Evolutionary conservation across 2,888 invertebrate genomes (phyloP).

Genomic region (Abscondita cerata): DNA sequence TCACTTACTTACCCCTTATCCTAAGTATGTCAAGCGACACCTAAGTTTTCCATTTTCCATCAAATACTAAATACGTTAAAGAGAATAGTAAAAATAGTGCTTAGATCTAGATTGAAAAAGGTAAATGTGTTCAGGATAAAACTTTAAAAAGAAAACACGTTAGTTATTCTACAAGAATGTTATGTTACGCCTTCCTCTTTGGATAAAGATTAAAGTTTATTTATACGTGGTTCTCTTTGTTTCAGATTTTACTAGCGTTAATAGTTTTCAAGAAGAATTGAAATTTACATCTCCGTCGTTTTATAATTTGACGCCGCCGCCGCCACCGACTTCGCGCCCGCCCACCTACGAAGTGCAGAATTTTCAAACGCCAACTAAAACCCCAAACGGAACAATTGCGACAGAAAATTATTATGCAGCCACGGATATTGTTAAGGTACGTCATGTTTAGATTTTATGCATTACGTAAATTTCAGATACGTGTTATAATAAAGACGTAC

Average conservation of each 20-base stretch:
- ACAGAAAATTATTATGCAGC: constrained; percentile 77
- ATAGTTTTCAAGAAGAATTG: constrained; percentile 64
- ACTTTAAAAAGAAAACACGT: too few relatives aligned
- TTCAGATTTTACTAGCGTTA: constrained; percentile 64
- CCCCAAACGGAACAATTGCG: constrained; percentile 32
- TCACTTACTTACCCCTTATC: too few relatives aligned
- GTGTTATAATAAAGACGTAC: neutral
- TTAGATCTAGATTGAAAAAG: too few relatives aligned
- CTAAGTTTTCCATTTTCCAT: too few relatives aligned
- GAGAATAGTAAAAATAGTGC: too few relatives aligned
- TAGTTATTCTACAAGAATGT: neutral
- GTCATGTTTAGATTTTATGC: constrained; percentile 28
- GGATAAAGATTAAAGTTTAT: too few relatives aligned
- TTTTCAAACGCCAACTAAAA: constrained; percentile 54
- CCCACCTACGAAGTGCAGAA: constrained; percentile 59
- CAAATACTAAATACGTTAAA: too few relatives aligned
- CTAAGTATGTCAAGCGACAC: too few relatives aligned
- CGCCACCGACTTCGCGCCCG: constrained; percentile 60
- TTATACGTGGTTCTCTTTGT: constrained; percentile 33
- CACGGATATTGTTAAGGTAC: constrained; percentile 77
- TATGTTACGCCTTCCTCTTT: neutral
- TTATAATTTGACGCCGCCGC: constrained; percentile 62
- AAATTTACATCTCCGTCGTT: constrained; percentile 63
- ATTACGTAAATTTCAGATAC: neutral
- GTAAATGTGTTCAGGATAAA: too few relatives aligned